Evolutionary conservation across 2,797 vertebrate species (phyloP).

Genomic region (Lerista edwardsae): DNA sequence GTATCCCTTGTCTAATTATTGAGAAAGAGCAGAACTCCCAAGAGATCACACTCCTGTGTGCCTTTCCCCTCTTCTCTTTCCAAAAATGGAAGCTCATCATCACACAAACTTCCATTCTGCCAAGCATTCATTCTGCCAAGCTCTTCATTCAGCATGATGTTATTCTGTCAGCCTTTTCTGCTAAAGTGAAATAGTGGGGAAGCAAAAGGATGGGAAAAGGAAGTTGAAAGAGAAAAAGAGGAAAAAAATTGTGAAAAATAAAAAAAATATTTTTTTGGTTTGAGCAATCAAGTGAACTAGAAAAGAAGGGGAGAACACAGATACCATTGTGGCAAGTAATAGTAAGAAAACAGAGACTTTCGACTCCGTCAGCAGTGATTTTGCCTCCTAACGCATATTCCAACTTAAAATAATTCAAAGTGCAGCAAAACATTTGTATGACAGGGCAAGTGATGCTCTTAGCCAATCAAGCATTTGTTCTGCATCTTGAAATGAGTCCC

Average conservation of each 20-base stretch:
- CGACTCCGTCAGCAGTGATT: constrained; percentile 25
- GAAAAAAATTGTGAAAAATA: background rate
- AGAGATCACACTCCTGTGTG: constrained; percentile 37
- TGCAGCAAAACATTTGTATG: background rate
- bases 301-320: constrained; percentile 25
- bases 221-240: rapidly evolving
- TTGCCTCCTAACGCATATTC: constrained; percentile 31
- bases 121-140: background rate
- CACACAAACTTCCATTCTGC: background rate
- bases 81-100: constrained; percentile 27
- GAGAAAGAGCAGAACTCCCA: constrained; percentile 4
- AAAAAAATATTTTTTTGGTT: constrained; percentile 6
- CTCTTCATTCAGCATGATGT: background rate
- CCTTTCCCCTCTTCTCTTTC: constrained; percentile 31
- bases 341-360: constrained; percentile 43
- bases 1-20: background rate
- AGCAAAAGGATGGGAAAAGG: background rate
- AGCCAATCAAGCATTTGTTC: rapidly evolving
- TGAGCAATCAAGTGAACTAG: constrained; percentile 29
- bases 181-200: constrained; percentile 12
- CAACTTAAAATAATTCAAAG: background rate
- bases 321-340: constrained; percentile 13
- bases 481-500: constrained; percentile 22
- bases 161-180: constrained; percentile 18
- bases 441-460: background rate